These are phyloP conservation scores for Wiebesia pumilae DNA, from an alignment of 1,140 invertebrate species.

Conservation along the genomic window DNA sequence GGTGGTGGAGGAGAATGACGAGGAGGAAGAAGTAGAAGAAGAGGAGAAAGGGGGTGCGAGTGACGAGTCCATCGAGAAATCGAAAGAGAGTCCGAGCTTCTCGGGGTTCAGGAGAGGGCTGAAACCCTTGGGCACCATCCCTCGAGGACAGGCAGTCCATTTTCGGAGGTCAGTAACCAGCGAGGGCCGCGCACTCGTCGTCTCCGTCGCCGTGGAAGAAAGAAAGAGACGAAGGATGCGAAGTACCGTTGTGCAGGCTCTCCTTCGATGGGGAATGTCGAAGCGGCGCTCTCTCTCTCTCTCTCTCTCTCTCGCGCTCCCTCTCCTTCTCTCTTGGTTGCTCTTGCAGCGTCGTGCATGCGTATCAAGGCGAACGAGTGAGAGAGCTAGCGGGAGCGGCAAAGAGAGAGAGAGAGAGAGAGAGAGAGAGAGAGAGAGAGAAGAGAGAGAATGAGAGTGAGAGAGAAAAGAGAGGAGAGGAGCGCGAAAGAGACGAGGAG, in stretches of 20 bases:
- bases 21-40: conserved; percentile 12
- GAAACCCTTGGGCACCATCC: background rate
- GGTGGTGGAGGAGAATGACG: background rate
- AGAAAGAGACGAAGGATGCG: conserved; percentile 64
- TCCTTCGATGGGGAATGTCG: conserved; percentile 69
- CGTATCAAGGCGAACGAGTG: conserved; percentile 4
- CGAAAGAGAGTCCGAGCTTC: conserved; percentile 3
- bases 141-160: conserved; percentile 56
- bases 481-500: too few relatives aligned
- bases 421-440: too few relatives aligned
- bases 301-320: conserved; percentile 20
- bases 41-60: background rate
- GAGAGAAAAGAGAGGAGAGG: too few relatives aligned
- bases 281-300: conserved; percentile 52
- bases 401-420: too few relatives aligned
- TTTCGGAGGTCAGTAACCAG: conserved; percentile 76
- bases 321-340: background rate
- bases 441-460: too few relatives aligned
- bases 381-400: background rate
- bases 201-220: conserved; percentile 47
- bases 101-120: background rate
- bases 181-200: background rate
- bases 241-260: conserved; percentile 70
- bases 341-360: conserved; percentile 1
- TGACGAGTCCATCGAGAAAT: background rate